Conservation (phyloP, 2,113 vertebrate genomes). For the Neodon shergylaensis region DNA sequence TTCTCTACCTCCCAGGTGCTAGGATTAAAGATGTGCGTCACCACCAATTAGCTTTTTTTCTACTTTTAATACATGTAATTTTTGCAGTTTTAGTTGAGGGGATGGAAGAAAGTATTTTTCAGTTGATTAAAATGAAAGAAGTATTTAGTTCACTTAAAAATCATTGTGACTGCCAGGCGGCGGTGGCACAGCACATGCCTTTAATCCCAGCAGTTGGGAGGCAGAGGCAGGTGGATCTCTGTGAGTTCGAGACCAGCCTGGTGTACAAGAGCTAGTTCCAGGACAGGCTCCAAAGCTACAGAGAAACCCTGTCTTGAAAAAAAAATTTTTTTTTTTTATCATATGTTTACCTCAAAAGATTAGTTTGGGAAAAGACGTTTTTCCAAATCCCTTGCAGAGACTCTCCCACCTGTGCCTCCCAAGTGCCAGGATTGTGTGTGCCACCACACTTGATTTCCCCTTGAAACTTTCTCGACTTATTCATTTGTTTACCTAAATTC, state of each 20-base stretch:
- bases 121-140: neutral
- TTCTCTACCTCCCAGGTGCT: too few species aligned
- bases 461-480: neutral
- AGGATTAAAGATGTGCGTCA: too few species aligned
- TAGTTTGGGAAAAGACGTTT: neutral
- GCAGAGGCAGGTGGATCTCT: too few species aligned
- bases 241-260: too few species aligned
- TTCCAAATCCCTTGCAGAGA: neutral
- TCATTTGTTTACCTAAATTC: neutral
- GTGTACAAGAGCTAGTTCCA: too few species aligned
- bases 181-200: too few species aligned
- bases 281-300: too few species aligned
- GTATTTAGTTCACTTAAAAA: conserved; percentile 21
- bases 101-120: conserved; percentile 33
- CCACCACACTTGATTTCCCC: neutral
- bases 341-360: neutral
- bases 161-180: neutral
- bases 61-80: neutral
- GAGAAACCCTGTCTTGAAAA: too few species aligned
- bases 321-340: neutral
- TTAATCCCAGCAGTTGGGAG: too few species aligned
- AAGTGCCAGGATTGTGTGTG: neutral
- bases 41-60: neutral
- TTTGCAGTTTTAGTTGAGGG: neutral
- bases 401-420: neutral